Conservation (phyloP, 2,888 invertebrate species). For the Eristalis arbustorum region DNA sequence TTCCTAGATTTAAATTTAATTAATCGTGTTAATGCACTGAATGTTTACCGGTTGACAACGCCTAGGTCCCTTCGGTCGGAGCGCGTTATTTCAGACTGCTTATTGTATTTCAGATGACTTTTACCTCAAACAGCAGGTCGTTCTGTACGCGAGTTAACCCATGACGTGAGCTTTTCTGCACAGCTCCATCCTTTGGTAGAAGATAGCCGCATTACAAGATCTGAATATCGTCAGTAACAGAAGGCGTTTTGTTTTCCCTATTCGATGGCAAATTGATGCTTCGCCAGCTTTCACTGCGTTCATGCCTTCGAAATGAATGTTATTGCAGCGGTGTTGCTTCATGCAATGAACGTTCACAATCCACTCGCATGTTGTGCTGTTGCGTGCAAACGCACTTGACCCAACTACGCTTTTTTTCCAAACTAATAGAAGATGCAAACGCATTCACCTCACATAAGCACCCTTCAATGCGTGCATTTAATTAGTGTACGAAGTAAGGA, state of each 20-base stretch:
- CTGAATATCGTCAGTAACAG: background rate
- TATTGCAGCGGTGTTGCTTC: background rate
- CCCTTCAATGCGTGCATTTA: background rate
- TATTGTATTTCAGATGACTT: constrained; percentile 37
- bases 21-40: too few species aligned
- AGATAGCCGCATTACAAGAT: background rate
- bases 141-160: constrained; percentile 40
- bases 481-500: background rate
- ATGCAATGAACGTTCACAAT: background rate
- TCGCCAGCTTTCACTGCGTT: background rate
- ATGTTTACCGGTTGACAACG: background rate
- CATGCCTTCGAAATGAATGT: background rate
- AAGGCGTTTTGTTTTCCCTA: background rate
- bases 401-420: background rate
- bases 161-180: constrained; percentile 12
- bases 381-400: background rate
- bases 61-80: background rate
- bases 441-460: background rate
- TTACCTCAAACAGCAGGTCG: constrained; percentile 46
- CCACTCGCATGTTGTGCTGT: background rate
- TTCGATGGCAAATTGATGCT: background rate
- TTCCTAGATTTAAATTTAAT: too few species aligned
- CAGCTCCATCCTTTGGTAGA: background rate
- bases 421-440: too few species aligned
- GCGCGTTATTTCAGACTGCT: background rate